Base-by-base conservation (phyloP, 2,888 invertebrate genomes). In the Melanophora roralis region DNA sequence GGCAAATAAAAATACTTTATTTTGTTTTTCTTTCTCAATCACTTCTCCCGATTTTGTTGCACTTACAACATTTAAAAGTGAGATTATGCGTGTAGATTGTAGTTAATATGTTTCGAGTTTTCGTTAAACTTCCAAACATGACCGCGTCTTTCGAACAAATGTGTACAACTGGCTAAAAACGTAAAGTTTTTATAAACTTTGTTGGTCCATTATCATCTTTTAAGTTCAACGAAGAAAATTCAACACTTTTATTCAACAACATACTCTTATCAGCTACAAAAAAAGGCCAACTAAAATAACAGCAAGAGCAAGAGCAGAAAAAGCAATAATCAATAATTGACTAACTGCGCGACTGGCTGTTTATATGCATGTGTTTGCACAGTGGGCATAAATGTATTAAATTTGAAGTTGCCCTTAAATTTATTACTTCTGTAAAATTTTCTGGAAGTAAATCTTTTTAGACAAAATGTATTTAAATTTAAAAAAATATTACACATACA, bases 131-230 rank as follows among this genome's bases (percentile, higher is more conserved):
- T 68, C 68, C 76, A 73, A 64, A 59, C 68, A 57, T 53, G 55
- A 68, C 79, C 72, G 73, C 68, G 80, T 43, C 76, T 76, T 68
- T 72, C 64, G 72, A 73, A 45, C 49, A 73, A 80, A 80, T 80
- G 80, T 73, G 57, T 32, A 21, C 49, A 64, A 69, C 43, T 68
- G 55, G 43, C 68, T 34, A 57, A 59, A 32, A 67, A 64, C 68
- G 21, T 73, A 59, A 73, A 76, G 55, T 73, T 76, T 80, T 80
- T 80, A 73, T 76, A 43, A 80, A 73, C 68, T 60, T 64, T 74
- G 78, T 64, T 74, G 78, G 78, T 79, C 78, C 78, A 79, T 71
- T 62, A 57, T 76, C 49, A 59, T 71, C 62, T 76, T 47, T 14
- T 12, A 32, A 34, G 68, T 64, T 64, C 49, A 55, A 49, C 40